phyloP scores from a whole-genome alignment of 2,797 vertebrate genomes.

The Pseudomugil gertrudae region DNA sequence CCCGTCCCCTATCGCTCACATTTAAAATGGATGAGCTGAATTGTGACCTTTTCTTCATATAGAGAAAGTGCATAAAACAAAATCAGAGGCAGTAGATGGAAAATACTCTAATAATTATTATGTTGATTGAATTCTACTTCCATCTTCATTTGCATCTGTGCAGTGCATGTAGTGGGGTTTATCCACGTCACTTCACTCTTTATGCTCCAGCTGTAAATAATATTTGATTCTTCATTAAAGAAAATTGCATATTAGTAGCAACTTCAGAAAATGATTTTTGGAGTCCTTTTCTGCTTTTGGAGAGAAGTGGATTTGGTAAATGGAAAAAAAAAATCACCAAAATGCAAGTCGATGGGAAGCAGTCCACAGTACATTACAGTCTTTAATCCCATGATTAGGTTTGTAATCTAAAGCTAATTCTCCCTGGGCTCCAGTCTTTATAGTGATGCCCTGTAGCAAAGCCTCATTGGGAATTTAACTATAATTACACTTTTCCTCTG shows the following conservation, averaged over 20 bases:
- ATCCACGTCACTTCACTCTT: background rate
- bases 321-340: conserved; percentile 12
- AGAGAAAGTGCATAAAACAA: background rate
- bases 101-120: conserved; percentile 24
- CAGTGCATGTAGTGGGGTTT: background rate
- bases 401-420: conserved; percentile 66
- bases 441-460: conserved; percentile 29
- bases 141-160: too few relatives aligned
- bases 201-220: background rate
- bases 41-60: background rate
- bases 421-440: conserved; percentile 45
- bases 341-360: conserved; percentile 33
- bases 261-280: background rate
- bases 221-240: background rate
- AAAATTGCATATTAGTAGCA: background rate
- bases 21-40: conserved; percentile 22
- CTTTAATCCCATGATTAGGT: conserved; percentile 61
- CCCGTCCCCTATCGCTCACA: conserved; percentile 8
- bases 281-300: background rate
- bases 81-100: background rate
- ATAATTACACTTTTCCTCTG: conserved; percentile 45
- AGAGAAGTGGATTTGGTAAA: background rate
- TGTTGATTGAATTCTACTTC: conserved; percentile 15
- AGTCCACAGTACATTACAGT: conserved; percentile 11
- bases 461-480: conserved; percentile 41